phyloP scores from a whole-genome alignment of 1,140 invertebrate species.

The Rhopalosiphum padi region DNA sequence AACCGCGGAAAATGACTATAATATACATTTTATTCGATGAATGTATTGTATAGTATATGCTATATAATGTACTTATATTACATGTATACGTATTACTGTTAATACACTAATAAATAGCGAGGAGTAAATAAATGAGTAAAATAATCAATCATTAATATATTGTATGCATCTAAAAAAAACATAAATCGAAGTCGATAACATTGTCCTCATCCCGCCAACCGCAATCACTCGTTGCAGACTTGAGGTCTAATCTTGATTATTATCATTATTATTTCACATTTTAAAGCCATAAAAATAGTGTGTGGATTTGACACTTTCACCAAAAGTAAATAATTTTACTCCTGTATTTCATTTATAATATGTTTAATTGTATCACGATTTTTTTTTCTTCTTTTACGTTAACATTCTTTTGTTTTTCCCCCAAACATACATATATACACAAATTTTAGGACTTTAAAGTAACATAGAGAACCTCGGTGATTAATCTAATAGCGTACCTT shows the following conservation, averaged over 20 bases:
- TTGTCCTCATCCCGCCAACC: background rate
- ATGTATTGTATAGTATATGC: too few species aligned
- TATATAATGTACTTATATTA: too few species aligned
- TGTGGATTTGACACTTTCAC: background rate
- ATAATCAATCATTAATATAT: too few species aligned
- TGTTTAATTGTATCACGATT: background rate
- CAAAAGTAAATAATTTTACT: background rate
- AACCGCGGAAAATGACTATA: too few species aligned
- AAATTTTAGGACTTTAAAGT: background rate
- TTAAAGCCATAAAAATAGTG: background rate
- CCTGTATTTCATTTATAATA: background rate
- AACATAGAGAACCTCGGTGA: background rate
- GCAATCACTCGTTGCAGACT: background rate
- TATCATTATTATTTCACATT: background rate
- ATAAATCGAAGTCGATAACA: background rate
- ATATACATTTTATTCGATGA: too few species aligned
- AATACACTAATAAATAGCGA: too few species aligned
- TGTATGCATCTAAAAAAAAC: background rate
- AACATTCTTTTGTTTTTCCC: background rate
- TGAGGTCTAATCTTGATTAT: background rate
- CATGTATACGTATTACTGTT: too few species aligned
- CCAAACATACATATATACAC: background rate
- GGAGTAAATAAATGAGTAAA: too few species aligned
- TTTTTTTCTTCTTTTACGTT: background rate
- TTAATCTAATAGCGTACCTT: slow-evolving; percentile 24